A percentile compares a stretch with the other conserved stretches of the same genome.
These are phyloP conservation scores for Eupithecia insigniata DNA, from an alignment of 2,888 invertebrate species.

Conservation along the genomic window DNA sequence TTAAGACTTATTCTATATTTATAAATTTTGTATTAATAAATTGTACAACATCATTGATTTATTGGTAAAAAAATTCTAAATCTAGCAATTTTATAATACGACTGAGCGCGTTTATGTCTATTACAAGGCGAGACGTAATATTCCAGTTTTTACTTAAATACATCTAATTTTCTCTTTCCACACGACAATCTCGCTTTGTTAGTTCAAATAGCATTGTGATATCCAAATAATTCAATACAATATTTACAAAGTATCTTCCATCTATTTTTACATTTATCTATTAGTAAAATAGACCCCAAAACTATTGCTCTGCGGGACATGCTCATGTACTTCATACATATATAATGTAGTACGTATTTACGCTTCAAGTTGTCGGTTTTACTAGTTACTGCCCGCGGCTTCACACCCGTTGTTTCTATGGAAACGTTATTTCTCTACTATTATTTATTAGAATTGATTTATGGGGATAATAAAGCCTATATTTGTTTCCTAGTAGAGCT, in stretches of 20 bases:
- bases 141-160: background rate
- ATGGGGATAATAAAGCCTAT: background rate
- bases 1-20: slow-evolving; percentile 9
- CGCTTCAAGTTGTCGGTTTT: no score
- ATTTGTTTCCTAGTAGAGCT: background rate
- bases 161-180: background rate
- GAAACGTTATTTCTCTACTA: no score
- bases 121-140: background rate
- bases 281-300: no score
- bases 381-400: no score
- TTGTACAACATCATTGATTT: background rate
- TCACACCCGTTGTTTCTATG: no score
- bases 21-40: background rate
- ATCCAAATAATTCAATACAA: background rate
- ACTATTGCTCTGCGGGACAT: no score
- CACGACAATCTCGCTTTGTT: background rate
- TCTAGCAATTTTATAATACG: background rate
- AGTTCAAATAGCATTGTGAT: background rate
- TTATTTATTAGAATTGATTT: background rate
- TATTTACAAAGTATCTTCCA: no score
- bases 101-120: background rate
- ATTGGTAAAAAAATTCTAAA: background rate
- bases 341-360: no score
- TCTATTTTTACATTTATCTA: no score
- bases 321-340: no score